Conservation (phyloP, 2,888 invertebrate species). For the Horisme vitalbata region DNA sequence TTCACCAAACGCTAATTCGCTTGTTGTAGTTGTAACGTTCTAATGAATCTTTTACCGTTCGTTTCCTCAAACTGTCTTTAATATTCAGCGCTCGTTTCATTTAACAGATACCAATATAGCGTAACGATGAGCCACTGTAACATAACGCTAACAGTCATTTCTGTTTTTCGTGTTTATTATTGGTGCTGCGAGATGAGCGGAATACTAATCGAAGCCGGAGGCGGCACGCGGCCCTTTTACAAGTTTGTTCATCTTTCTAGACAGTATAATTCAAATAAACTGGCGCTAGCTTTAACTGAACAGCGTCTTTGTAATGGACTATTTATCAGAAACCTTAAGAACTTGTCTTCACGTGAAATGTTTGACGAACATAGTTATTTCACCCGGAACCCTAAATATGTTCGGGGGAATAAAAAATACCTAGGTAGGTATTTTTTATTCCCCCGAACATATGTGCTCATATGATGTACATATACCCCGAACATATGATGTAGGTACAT, state of each 20-base stretch:
- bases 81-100: conserved; percentile 15
- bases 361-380: too few relatives aligned
- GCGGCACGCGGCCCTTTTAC: conserved; percentile 3
- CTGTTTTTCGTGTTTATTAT: conserved; percentile 35
- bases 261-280: background rate
- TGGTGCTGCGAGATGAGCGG: conserved; percentile 18
- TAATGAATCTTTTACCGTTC: background rate
- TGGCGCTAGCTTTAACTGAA: too few relatives aligned
- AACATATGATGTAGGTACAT: too few relatives aligned
- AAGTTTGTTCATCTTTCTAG: conserved; percentile 1
- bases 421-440: too few relatives aligned
- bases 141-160: conserved; percentile 34
- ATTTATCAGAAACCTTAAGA: too few relatives aligned
- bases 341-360: too few relatives aligned
- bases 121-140: conserved; percentile 25
- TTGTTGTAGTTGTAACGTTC: background rate
- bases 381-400: too few relatives aligned
- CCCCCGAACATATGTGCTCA: too few relatives aligned
- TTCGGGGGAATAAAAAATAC: too few relatives aligned
- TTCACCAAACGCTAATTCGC: too few relatives aligned
- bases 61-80: conserved; percentile 4
- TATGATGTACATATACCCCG: too few relatives aligned
- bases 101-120: conserved; percentile 21
- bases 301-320: too few relatives aligned
- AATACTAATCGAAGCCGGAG: conserved; percentile 26